These are phyloP conservation scores for Pseudorasbora parva DNA, from an alignment of 2,113 vertebrate genomes.

Conservation along the genomic window DNA sequence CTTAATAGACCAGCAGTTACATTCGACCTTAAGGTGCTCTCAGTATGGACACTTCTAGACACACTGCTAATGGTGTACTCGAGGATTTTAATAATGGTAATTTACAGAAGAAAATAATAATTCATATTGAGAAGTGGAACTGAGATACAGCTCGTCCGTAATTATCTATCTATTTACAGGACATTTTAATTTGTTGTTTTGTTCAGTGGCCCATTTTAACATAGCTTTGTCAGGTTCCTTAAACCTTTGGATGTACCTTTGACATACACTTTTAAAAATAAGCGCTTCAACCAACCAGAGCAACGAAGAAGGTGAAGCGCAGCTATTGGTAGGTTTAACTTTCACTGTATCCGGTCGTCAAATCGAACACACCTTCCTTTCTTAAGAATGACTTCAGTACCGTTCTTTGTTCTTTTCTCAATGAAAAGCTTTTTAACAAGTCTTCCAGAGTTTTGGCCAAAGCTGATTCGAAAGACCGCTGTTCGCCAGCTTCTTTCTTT, in stretches of 20 bases:
- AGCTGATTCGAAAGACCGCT: too few species aligned
- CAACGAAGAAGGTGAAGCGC: too few species aligned
- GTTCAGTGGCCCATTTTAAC: not conserved
- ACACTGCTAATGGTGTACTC: not conserved
- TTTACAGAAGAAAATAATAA: not conserved
- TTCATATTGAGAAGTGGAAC: not conserved
- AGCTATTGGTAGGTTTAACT: too few species aligned
- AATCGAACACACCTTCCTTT: too few species aligned
- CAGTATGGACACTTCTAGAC: not conserved
- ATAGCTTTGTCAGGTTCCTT: too few species aligned
- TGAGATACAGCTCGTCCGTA: not conserved
- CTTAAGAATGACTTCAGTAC: too few species aligned
- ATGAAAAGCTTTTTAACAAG: too few species aligned
- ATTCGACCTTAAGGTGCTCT: not conserved
- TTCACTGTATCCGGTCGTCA: too few species aligned
- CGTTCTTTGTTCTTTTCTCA: too few species aligned
- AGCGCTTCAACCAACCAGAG: too few species aligned
- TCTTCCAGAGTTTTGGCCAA: too few species aligned
- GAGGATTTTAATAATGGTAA: not conserved
- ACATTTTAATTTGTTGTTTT: slow-evolving; percentile 13
- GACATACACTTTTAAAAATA: not conserved
- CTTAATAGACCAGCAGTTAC: not conserved
- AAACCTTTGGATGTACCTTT: not conserved
- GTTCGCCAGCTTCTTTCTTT: too few species aligned
- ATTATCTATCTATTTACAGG: slow-evolving; percentile 6